Conservation (phyloP, 2,888 invertebrate genomes). For the Agrochola circellaris region DNA sequence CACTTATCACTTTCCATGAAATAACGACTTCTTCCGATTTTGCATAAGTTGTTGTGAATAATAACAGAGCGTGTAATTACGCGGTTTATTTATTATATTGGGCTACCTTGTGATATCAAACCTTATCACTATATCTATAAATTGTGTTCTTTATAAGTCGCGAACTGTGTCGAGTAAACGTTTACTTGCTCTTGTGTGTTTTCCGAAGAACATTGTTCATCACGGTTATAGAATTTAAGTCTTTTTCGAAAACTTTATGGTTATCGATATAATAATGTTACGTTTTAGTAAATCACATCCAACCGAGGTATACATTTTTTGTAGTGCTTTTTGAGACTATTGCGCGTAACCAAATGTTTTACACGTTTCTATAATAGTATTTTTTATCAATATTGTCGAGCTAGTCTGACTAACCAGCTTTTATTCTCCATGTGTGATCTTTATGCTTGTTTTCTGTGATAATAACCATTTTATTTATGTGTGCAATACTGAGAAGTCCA, state of each 20-base stretch:
- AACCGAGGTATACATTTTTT: conserved; percentile 74
- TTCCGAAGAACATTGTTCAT: conserved; percentile 58
- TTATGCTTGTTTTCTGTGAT: conserved; percentile 31
- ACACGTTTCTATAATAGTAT: conserved; percentile 15
- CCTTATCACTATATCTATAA: conserved; percentile 87
- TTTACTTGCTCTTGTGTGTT: conserved; percentile 73
- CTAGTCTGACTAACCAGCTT: conserved; percentile 34
- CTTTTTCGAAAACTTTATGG: conserved; percentile 37
- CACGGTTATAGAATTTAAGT: conserved; percentile 9
- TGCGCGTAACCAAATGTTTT: conserved; percentile 27
- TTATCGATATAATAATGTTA: conserved; percentile 72
- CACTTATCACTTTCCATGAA: conserved; percentile 35
- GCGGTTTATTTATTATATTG: conserved; percentile 75
- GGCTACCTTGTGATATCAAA: conserved; percentile 83
- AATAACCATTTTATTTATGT: conserved; percentile 28
- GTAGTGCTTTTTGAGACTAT: conserved; percentile 36
- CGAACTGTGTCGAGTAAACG: conserved; percentile 80
- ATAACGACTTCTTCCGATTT: conserved; percentile 48
- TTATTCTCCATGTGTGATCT: conserved; percentile 25
- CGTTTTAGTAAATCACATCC: conserved; percentile 79
- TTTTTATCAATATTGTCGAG: conserved; percentile 16
- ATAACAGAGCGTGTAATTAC: conserved; percentile 32
- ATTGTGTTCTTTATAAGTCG: conserved; percentile 82
- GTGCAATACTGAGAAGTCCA: conserved; percentile 34
- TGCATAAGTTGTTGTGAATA: conserved; percentile 44